phyloP scores from a whole-genome alignment of 2,888 invertebrate species.

The Phorcus lineatus region DNA sequence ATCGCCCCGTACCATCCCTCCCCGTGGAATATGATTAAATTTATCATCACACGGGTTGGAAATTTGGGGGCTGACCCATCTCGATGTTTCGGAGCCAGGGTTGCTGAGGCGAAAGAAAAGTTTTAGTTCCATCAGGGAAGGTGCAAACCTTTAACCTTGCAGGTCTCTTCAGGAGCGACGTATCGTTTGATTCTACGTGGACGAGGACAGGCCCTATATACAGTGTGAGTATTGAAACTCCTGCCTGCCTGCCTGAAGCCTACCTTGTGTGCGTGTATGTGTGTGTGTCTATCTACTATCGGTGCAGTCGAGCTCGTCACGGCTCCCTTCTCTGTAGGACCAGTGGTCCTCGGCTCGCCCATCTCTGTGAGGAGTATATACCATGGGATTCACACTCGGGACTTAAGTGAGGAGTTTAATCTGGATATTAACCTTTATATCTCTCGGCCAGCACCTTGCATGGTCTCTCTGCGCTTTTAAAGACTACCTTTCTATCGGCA shows the following conservation, averaged over 20 bases:
- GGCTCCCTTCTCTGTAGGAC: background rate
- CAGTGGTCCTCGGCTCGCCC: background rate
- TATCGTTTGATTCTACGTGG: slow-evolving; percentile 21
- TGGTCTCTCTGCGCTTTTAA: background rate
- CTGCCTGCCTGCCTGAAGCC: background rate
- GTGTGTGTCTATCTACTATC: slow-evolving; percentile 11
- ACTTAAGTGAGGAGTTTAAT: background rate
- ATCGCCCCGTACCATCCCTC: slow-evolving; percentile 43
- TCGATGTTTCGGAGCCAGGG: slow-evolving; percentile 21
- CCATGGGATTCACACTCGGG: background rate
- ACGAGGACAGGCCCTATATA: slow-evolving; percentile 6
- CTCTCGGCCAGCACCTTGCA: background rate
- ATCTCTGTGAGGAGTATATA: background rate
- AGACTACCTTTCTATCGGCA: background rate
- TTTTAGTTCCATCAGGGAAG: slow-evolving; percentile 5
- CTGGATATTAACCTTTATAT: background rate
- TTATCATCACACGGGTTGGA: slow-evolving; percentile 28
- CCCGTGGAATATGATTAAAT: slow-evolving; percentile 39
- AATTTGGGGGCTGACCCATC: slow-evolving; percentile 26
- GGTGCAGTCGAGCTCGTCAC: background rate
- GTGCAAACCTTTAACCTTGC: slow-evolving; percentile 21
- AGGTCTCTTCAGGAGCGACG: slow-evolving; percentile 4
- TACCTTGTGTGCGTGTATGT: slow-evolving; percentile 23
- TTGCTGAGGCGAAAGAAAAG: slow-evolving; percentile 7
- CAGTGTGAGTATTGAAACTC: background rate